A percentile compares a stretch with the other conserved stretches of the same genome.
Evolutionary conservation across 2,888 invertebrate species (phyloP).

Genomic region (Ormyrus thymus): DNA sequence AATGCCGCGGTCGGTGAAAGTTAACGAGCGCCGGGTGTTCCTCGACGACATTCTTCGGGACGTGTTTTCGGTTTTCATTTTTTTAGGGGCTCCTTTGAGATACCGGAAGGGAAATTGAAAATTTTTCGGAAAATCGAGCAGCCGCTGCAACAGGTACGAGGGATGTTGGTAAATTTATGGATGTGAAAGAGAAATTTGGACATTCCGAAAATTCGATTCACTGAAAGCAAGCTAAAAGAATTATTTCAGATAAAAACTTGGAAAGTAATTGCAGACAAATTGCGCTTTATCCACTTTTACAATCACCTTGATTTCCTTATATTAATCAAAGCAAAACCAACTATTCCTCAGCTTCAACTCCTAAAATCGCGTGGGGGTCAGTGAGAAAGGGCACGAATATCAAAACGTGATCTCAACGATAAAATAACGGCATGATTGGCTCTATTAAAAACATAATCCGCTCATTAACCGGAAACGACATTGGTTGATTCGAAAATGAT

Average conservation of each 20-base stretch:
- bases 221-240: too few relatives aligned
- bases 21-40: constrained; percentile 43
- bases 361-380: too few relatives aligned
- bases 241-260: too few relatives aligned
- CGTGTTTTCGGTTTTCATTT: constrained; percentile 10
- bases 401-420: constrained; percentile 8
- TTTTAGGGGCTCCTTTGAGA: constrained; percentile 7
- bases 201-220: too few relatives aligned
- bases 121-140: constrained; percentile 25
- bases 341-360: too few relatives aligned
- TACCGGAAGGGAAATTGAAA: constrained; percentile 37
- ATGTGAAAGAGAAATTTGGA: too few relatives aligned
- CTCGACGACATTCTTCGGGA: not conserved
- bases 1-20: constrained; percentile 46
- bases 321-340: too few relatives aligned
- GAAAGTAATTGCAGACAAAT: too few relatives aligned
- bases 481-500: constrained; percentile 43
- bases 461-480: constrained; percentile 20
- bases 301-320: too few relatives aligned
- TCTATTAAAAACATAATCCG: constrained; percentile 34
- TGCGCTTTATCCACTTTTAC: too few relatives aligned
- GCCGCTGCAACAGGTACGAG: too few relatives aligned
- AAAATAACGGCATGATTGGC: constrained; percentile 13
- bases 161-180: too few relatives aligned
- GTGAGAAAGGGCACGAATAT: not conserved